phyloP scores from a whole-genome alignment of 2,888 invertebrate genomes.

The Amiota communis region DNA sequence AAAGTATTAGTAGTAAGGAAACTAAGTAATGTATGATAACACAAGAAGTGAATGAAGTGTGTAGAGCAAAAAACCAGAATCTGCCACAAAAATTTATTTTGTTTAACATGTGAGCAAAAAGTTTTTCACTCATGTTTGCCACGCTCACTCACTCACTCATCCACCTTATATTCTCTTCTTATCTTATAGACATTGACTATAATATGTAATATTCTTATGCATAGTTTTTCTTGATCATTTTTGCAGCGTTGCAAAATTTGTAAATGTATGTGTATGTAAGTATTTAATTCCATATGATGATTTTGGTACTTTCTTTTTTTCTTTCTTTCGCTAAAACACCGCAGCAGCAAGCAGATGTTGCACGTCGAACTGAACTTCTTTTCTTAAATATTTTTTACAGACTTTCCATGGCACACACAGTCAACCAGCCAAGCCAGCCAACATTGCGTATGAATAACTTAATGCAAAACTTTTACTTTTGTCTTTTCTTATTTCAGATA shows the following conservation, averaged over 20 bases:
- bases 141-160: neutral
- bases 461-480: slow-evolving; percentile 37
- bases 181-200: neutral
- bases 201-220: neutral
- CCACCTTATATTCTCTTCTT: neutral
- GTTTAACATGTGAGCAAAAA: slow-evolving; percentile 54
- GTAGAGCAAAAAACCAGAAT: slow-evolving; percentile 37
- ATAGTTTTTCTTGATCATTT: too few relatives aligned
- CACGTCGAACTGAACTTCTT: neutral
- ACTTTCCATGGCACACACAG: slow-evolving; percentile 3
- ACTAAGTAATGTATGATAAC: slow-evolving; percentile 37
- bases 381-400: slow-evolving; percentile 16
- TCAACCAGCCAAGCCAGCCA: neutral
- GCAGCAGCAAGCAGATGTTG: slow-evolving; percentile 19
- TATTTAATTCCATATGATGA: too few relatives aligned
- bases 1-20: slow-evolving; percentile 44
- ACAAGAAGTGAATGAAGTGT: neutral
- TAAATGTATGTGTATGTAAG: too few relatives aligned
- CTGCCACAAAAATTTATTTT: slow-evolving; percentile 61
- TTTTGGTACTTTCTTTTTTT: too few relatives aligned
- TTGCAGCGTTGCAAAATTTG: too few relatives aligned
- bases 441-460: slow-evolving; percentile 51
- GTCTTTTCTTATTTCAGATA: neutral
- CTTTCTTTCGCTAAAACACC: too few relatives aligned
- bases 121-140: slow-evolving; percentile 7